Conservation (phyloP, 2,113 vertebrate species). For the Micromys minutus region DNA sequence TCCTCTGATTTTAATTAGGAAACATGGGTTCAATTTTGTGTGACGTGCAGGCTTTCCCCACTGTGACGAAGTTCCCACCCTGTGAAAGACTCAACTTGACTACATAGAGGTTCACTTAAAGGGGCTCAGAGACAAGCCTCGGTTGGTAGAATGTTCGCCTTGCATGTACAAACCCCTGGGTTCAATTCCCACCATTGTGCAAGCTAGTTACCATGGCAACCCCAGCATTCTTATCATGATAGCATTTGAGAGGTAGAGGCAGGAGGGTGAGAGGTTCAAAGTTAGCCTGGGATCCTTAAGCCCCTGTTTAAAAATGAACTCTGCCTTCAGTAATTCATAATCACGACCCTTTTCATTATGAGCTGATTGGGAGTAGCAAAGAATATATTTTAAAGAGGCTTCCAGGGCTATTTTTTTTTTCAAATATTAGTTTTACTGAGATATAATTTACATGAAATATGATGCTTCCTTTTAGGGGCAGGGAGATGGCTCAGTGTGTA, state of each 20-base stretch:
- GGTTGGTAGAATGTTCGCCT: not conserved
- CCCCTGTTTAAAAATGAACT: not conserved
- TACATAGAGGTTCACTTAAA: not conserved
- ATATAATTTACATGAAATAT: not conserved
- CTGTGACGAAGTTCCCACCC: not conserved
- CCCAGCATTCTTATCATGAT: not conserved
- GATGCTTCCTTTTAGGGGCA: not conserved
- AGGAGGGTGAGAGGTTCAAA: not conserved
- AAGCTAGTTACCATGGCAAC: not conserved
- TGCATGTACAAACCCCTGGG: not conserved
- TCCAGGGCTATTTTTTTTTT: not conserved
- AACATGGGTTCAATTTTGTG: not conserved
- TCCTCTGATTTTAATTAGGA: constrained; percentile 7
- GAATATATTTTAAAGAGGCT: not conserved
- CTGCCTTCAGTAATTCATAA: not conserved
- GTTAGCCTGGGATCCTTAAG: not conserved
- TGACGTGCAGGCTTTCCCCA: not conserved
- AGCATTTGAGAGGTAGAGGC: not conserved
- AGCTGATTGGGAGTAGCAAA: not conserved
- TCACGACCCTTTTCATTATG: not conserved
- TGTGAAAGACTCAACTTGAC: not conserved
- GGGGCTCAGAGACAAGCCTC: too few species aligned
- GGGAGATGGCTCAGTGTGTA: not conserved
- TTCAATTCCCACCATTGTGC: not conserved
- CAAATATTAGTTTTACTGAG: not conserved